Conservation (phyloP, 2,797 vertebrate genomes). For the Orestias chungarensis region DNA sequence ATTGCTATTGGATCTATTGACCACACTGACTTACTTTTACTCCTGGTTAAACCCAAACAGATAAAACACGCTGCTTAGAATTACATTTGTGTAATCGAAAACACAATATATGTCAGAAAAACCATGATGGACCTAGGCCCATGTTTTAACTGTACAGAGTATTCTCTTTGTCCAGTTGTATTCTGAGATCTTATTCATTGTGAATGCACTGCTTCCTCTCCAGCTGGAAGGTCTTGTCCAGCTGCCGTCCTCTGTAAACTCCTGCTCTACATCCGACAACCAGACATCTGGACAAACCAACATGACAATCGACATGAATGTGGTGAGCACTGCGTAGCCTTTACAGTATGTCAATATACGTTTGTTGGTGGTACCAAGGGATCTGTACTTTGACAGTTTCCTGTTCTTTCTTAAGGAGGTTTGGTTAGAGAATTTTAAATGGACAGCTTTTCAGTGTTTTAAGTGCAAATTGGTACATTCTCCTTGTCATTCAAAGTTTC, state of each 20-base stretch:
- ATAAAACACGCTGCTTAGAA: not conserved
- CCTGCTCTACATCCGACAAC: conserved; percentile 81
- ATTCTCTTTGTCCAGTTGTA: not conserved
- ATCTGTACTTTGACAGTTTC: not conserved
- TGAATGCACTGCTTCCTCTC: conserved; percentile 15
- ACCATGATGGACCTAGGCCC: not conserved
- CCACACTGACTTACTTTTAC: too few relatives aligned
- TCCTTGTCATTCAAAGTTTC: not conserved
- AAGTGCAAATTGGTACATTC: not conserved
- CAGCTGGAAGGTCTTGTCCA: conserved; percentile 77
- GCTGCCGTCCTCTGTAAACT: conserved; percentile 80
- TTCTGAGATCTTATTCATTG: conserved; percentile 4
- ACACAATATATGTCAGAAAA: not conserved
- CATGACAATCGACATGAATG: conserved; percentile 87
- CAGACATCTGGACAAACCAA: conserved; percentile 80
- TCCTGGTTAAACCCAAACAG: not conserved
- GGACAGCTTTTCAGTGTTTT: not conserved
- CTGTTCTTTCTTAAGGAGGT: not conserved
- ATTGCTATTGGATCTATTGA: too few relatives aligned
- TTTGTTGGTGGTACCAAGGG: not conserved
- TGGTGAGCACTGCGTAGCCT: conserved; percentile 75
- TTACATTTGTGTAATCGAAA: not conserved
- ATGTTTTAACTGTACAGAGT: not conserved
- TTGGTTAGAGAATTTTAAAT: too few relatives aligned
- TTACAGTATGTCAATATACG: too few relatives aligned